Evolutionary conservation across 1,140 invertebrate genomes (phyloP).

Genomic region (Aphis gossypii): DNA sequence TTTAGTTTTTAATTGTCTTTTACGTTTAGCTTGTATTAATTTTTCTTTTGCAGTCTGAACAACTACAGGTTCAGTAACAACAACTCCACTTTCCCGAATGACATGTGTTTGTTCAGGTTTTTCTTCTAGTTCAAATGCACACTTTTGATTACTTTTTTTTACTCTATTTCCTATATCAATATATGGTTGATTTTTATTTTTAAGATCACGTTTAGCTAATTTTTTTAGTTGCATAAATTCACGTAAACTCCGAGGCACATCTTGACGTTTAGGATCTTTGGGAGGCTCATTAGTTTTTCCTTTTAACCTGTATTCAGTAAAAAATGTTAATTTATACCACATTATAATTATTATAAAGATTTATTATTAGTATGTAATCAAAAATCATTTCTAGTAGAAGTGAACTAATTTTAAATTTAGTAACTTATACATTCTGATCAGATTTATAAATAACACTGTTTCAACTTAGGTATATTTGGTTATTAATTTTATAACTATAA

Average conservation of each 20-base stretch:
- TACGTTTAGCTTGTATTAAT: slow-evolving; percentile 65
- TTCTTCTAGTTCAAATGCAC: slow-evolving; percentile 47
- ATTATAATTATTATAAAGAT: neutral
- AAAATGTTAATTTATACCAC: neutral
- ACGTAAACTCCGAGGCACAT: slow-evolving; percentile 71
- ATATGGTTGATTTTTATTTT: slow-evolving; percentile 19
- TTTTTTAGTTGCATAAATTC: slow-evolving; percentile 70
- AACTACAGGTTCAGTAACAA: neutral
- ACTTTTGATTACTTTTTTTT: slow-evolving; percentile 63
- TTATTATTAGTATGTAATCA: neutral
- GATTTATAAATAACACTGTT: neutral
- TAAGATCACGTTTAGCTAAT: slow-evolving; percentile 61
- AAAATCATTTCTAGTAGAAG: neutral
- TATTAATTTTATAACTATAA: neutral
- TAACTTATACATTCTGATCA: neutral
- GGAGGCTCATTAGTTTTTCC: slow-evolving; percentile 74
- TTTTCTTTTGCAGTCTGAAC: slow-evolving; percentile 64
- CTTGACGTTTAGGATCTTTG: slow-evolving; percentile 71
- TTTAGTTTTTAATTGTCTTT: slow-evolving; percentile 64
- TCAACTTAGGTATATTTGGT: neutral
- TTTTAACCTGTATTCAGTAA: slow-evolving; percentile 68
- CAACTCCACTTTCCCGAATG: slow-evolving; percentile 29
- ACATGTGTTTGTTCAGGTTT: slow-evolving; percentile 1
- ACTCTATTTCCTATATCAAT: slow-evolving; percentile 59
- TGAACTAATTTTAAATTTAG: neutral